Conservation (phyloP, 2,797 vertebrate genomes). For the Pangasius macronema region DNA sequence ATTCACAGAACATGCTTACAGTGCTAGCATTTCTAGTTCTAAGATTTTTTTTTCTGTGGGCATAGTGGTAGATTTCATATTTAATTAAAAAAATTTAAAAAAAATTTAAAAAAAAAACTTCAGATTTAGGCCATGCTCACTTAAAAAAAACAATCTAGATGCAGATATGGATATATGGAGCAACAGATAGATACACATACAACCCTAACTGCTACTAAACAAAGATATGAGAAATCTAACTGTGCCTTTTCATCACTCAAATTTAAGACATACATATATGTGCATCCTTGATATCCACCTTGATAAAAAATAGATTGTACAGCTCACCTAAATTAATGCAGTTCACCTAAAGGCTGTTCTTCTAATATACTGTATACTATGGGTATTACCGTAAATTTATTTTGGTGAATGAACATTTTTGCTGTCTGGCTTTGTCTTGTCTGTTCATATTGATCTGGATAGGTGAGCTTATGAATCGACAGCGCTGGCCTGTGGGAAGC, state of each 20-base stretch:
- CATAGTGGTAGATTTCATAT: neutral
- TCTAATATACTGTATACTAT: neutral
- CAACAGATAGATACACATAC: neutral
- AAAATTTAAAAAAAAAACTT: too few species aligned
- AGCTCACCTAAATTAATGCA: neutral
- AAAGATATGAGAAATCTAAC: neutral
- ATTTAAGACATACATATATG: neutral
- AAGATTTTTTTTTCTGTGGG: neutral
- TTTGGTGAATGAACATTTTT: neutral
- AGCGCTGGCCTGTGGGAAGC: slow-evolving; percentile 14
- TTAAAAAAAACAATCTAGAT: neutral
- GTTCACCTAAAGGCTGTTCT: neutral
- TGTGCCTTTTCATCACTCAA: neutral
- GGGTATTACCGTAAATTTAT: neutral
- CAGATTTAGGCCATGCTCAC: neutral
- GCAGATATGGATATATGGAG: neutral
- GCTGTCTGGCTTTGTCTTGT: neutral
- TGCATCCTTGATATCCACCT: neutral
- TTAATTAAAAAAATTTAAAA: neutral
- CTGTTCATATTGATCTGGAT: neutral
- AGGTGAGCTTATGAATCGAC: neutral
- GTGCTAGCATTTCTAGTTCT: neutral
- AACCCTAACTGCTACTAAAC: neutral
- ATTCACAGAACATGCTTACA: neutral
- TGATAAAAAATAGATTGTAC: neutral